phyloP scores from a whole-genome alignment of 2,797 vertebrate genomes.

The Molossus alvarezi region DNA sequence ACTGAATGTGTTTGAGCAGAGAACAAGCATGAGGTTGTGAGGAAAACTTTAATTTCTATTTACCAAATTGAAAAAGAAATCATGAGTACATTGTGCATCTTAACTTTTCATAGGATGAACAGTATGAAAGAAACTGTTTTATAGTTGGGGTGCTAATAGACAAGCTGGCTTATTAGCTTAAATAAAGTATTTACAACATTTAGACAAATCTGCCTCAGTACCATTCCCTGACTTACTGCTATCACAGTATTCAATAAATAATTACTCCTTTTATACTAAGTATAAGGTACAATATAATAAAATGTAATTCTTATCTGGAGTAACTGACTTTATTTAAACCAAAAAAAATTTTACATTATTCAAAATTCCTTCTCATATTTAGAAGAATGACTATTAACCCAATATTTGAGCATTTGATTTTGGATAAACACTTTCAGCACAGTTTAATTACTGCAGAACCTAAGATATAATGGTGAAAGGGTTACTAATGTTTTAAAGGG shows the following conservation, averaged over 20 bases:
- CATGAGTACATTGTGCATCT: background rate
- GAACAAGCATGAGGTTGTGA: background rate
- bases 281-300: background rate
- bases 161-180: background rate
- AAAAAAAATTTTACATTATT: background rate
- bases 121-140: background rate
- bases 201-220: slow-evolving; percentile 3
- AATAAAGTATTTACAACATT: background rate
- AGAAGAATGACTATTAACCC: background rate
- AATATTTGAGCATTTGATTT: slow-evolving; percentile 37
- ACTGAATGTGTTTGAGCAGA: background rate
- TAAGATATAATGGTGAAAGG: background rate
- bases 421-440: background rate
- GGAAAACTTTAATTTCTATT: slow-evolving; percentile 30
- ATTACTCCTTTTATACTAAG: slow-evolving; percentile 30
- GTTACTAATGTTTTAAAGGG: too few species aligned
- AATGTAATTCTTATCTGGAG: background rate
- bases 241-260: background rate
- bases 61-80: background rate
- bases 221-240: background rate
- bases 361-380: slow-evolving; percentile 10
- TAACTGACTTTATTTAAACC: background rate
- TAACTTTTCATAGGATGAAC: slow-evolving; percentile 1
- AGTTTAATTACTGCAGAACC: background rate
- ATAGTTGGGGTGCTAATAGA: background rate